Evolutionary conservation across 2,888 invertebrate genomes (phyloP), one percentile per base, ranked within the genome.

Genomic region (Nomada flava): DNA sequence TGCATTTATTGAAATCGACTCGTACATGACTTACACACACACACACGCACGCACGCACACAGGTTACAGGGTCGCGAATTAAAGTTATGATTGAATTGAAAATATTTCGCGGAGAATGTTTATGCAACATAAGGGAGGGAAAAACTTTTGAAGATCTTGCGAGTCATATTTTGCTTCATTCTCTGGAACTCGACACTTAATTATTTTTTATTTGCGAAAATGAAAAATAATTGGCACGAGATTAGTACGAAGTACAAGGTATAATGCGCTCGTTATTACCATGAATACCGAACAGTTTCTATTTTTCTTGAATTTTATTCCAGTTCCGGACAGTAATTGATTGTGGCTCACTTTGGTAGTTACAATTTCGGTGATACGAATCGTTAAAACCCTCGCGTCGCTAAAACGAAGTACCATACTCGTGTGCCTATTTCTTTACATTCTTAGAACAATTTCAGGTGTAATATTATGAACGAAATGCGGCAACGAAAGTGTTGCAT

Each of bases 1-100:
- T 79, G 76, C 64, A 76, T 64, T 69, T 75, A 50, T 79, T 63
- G 62, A 79, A 79, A 50, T 53, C 70, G 47, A 50, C 26, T 62
- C n/a, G 18, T 67, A 26, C 20, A 18, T 4, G 29, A 57, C 20
- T 7, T 36, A 7, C 36, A 36, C 36, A 36, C 36, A 36, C 36
- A 7, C 29, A 7, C 29, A 7, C 29, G 5, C 29, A 5, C 29
- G 29, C 55, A 42, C 42, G 29, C n/a, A 55, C 63, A 13, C 71
- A 20, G 26, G 36, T 50, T 29, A 44, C 52, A 50, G 36, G 53
- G 44, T 60, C 23, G n/a, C 13, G 52, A 67, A 71, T 36, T 65
- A 47, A 64, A 26, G 57, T 52, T 64, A 65, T n/a, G 20, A 20
- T 67, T 20, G n/a, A 29, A 15, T 47, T 26, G 23, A 18, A 10